Percentiles rank a stretch among this genome's conserved stretches.
phyloP scores from a whole-genome alignment of 1,140 invertebrate species.

The Periplaneta americana region DNA sequence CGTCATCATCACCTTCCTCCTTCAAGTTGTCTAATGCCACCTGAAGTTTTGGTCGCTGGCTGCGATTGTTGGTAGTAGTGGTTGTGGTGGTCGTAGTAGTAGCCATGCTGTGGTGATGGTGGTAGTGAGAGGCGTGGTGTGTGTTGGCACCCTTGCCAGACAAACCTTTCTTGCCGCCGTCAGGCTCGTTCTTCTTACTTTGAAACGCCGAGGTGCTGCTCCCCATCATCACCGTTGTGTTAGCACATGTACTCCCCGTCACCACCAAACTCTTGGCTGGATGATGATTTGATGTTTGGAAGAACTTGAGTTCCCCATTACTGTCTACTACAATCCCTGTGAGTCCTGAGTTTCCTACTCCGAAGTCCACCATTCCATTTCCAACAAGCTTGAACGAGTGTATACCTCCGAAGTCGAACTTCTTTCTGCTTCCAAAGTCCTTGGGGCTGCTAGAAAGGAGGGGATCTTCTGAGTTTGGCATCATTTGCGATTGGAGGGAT shows the following conservation, averaged over 20 bases:
- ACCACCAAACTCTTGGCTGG: neutral
- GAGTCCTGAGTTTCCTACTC: slow-evolving; percentile 46
- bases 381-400: slow-evolving; percentile 50
- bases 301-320: slow-evolving; percentile 58
- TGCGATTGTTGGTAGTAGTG: no score
- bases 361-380: slow-evolving; percentile 52
- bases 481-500: slow-evolving; percentile 64
- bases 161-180: neutral
- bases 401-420: slow-evolving; percentile 49
- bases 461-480: slow-evolving; percentile 81
- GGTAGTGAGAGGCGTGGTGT: neutral
- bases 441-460: slow-evolving; percentile 73
- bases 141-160: neutral
- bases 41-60: slow-evolving; percentile 26
- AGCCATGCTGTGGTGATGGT: slow-evolving; percentile 11
- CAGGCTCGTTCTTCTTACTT: slow-evolving; percentile 1
- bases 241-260: neutral
- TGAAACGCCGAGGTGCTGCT: neutral
- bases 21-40: slow-evolving; percentile 43
- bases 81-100: no score
- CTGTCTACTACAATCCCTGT: slow-evolving; percentile 56
- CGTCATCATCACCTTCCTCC: slow-evolving; percentile 55
- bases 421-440: slow-evolving; percentile 60
- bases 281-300: slow-evolving; percentile 41
- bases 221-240: neutral